A percentile compares a stretch with the other conserved stretches of the same genome.
Conservation (phyloP, 2,888 invertebrate genomes). For the Clivina fossor region DNA sequence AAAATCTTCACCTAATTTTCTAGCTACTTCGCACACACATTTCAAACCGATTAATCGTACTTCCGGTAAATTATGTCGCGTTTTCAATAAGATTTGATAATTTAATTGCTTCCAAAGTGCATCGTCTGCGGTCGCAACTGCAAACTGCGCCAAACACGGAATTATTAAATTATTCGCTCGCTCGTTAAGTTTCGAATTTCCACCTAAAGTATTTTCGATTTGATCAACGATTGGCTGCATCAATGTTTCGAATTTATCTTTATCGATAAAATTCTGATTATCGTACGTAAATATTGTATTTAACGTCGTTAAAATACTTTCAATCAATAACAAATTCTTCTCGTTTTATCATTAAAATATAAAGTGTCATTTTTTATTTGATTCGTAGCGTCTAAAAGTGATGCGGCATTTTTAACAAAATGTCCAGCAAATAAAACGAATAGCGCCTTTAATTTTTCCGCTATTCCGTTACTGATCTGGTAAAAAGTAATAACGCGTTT, state of each 20-base stretch:
- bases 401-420: slow-evolving; percentile 78
- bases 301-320: slow-evolving; percentile 74
- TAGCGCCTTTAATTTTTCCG: slow-evolving; percentile 79
- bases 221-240: slow-evolving; percentile 90
- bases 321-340: slow-evolving; percentile 65
- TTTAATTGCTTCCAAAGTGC: slow-evolving; percentile 87
- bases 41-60: slow-evolving; percentile 74
- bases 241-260: slow-evolving; percentile 80
- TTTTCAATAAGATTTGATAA: slow-evolving; percentile 87
- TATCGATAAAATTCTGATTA: slow-evolving; percentile 79
- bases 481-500: slow-evolving; percentile 81
- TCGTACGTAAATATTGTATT: slow-evolving; percentile 79
- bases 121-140: slow-evolving; percentile 81
- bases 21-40: slow-evolving; percentile 75
- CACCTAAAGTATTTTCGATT: slow-evolving; percentile 72
- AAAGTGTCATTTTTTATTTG: slow-evolving; percentile 58
- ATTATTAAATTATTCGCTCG: slow-evolving; percentile 65
- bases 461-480: slow-evolving; percentile 74
- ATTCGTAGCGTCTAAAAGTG: slow-evolving; percentile 71
- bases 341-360: slow-evolving; percentile 58
- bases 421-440: slow-evolving; percentile 90
- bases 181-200: slow-evolving; percentile 60
- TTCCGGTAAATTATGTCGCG: slow-evolving; percentile 72
- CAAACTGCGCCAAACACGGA: slow-evolving; percentile 82
- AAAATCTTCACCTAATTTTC: slow-evolving; percentile 85